These are phyloP conservation scores for Anabas testudineus DNA, from an alignment of 2,797 vertebrate species.

Conservation along the genomic window DNA sequence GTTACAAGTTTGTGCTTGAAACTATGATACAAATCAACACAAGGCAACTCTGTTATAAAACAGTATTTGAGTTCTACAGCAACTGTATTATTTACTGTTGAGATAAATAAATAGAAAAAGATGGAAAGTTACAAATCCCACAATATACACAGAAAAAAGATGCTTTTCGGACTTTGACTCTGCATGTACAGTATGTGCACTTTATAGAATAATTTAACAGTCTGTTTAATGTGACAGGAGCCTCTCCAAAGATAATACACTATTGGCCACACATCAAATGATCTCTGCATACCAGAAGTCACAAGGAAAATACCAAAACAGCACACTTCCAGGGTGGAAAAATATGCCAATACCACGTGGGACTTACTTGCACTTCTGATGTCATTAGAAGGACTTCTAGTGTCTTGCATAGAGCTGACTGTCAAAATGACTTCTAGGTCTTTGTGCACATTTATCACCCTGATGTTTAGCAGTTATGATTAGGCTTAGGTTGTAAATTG, in stretches of 20 bases:
- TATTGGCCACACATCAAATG: not conserved
- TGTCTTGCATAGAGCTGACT: not conserved
- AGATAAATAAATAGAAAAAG: too few relatives aligned
- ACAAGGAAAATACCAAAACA: conserved; percentile 15
- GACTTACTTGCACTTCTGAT: conserved; percentile 3
- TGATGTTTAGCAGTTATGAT: conserved; percentile 7
- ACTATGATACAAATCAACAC: not conserved
- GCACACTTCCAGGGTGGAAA: not conserved
- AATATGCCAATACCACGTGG: conserved; percentile 1
- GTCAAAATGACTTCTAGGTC: not conserved
- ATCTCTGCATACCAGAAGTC: conserved; percentile 2
- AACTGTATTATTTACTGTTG: too few relatives aligned
- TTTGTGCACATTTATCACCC: conserved; percentile 1
- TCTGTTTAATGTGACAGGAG: not conserved
- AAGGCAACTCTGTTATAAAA: not conserved
- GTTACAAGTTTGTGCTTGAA: not conserved
- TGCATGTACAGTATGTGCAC: too few relatives aligned
- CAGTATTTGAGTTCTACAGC: too few relatives aligned
- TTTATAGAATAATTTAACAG: not conserved
- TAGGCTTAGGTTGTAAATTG: not conserved
- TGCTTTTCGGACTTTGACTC: too few relatives aligned
- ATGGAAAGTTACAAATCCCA: not conserved
- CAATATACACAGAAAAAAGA: not conserved
- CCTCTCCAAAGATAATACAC: not conserved
- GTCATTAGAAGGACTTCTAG: not conserved